Evolutionary conservation across 2,797 vertebrate species (phyloP).

Genomic region (Pipistrellus pygmaeus): DNA sequence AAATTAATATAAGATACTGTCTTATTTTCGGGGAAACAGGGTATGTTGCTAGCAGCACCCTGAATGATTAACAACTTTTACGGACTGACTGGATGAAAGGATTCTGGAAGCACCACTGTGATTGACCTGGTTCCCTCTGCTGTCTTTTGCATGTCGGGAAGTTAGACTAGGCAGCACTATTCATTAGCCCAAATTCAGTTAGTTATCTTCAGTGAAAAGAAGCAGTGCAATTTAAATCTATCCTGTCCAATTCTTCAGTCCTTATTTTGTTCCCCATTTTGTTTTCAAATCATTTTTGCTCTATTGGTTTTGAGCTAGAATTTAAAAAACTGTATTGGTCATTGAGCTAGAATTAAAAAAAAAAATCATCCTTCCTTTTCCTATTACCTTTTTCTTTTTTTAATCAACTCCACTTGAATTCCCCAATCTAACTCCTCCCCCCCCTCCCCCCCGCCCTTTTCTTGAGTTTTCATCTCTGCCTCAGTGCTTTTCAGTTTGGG

Average conservation of each 20-base stretch:
- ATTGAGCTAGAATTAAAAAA: too few species aligned
- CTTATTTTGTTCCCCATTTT: neutral
- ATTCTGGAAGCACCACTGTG: neutral
- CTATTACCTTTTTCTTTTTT: neutral
- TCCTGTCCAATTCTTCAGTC: neutral
- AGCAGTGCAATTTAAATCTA: neutral
- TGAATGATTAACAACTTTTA: neutral
- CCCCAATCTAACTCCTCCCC: too few species aligned
- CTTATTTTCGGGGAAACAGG: too few species aligned
- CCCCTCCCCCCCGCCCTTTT: too few species aligned
- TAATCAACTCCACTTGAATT: neutral
- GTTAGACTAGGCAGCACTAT: neutral
- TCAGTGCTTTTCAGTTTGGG: neutral
- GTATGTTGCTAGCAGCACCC: neutral
- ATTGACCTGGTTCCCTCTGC: neutral
- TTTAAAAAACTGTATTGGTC: too few species aligned
- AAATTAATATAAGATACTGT: too few species aligned
- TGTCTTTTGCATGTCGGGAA: slow-evolving; percentile 5
- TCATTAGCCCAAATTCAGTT: neutral
- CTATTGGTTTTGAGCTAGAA: neutral
- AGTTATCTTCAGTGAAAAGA: neutral
- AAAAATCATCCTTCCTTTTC: neutral
- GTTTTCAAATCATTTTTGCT: neutral
- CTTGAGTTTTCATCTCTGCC: neutral
- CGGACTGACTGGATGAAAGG: neutral